Percentiles rank a stretch among this genome's conserved stretches.
phyloP scores from a whole-genome alignment of 2,797 vertebrate genomes.

The Hybognathus amarus region DNA sequence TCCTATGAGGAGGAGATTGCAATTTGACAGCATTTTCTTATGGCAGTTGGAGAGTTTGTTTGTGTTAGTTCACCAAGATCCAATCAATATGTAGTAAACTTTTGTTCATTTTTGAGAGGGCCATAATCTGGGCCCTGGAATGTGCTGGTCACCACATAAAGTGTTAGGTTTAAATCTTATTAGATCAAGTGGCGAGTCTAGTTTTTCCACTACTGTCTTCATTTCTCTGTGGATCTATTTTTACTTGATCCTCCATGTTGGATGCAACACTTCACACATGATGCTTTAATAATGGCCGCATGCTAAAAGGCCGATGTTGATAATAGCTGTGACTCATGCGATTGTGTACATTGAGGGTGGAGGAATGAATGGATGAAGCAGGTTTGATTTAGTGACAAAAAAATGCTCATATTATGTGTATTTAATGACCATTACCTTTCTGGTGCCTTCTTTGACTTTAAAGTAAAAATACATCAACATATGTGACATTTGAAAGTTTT shows the following conservation, averaged over 20 bases:
- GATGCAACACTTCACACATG: constrained; percentile 66
- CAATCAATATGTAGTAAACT: too few relatives aligned
- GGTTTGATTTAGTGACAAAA: not conserved
- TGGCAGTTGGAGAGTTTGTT: too few relatives aligned
- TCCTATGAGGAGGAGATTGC: too few relatives aligned
- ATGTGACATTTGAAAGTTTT: not conserved
- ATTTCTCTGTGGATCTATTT: constrained; percentile 71
- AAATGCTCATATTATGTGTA: not conserved
- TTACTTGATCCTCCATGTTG: constrained; percentile 68
- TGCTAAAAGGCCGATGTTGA: constrained; percentile 38
- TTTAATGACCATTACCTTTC: not conserved
- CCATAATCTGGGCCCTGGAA: too few relatives aligned
- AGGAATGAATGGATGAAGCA: not conserved
- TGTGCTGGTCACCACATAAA: not conserved
- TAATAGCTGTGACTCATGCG: constrained; percentile 52
- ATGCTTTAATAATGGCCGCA: constrained; percentile 60
- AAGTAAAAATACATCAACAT: not conserved
- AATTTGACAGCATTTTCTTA: too few relatives aligned
- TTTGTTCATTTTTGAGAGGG: too few relatives aligned
- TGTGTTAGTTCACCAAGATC: too few relatives aligned
- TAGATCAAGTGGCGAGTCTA: constrained; percentile 10
- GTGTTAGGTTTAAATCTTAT: not conserved
- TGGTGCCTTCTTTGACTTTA: not conserved
- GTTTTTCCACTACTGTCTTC: constrained; percentile 66
- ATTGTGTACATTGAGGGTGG: not conserved